These are phyloP conservation scores for Cantharis lateralis DNA, from an alignment of 2,888 invertebrate genomes.

Conservation along the genomic window DNA sequence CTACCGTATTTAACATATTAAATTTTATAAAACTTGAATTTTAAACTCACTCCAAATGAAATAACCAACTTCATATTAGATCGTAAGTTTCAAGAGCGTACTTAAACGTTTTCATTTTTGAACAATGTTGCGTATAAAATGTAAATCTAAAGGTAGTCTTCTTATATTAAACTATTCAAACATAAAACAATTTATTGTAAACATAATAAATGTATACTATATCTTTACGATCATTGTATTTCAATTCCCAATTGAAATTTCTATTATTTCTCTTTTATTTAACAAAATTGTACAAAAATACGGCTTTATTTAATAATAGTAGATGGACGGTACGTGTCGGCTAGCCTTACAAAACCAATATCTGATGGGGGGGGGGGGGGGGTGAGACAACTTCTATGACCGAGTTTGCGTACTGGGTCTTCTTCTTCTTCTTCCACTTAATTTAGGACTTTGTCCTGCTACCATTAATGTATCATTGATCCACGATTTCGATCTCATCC, in stretches of 20 bases:
- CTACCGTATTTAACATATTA: not conserved
- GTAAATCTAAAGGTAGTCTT: not conserved
- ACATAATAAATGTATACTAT: not conserved
- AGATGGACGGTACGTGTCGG: too few species aligned
- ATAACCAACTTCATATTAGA: not conserved
- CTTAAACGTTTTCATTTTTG: not conserved
- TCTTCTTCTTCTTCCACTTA: too few species aligned
- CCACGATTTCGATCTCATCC: too few species aligned
- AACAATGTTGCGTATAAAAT: not conserved
- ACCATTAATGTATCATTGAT: too few species aligned
- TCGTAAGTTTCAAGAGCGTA: not conserved
- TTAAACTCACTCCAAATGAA: not conserved
- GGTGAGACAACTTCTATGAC: too few species aligned
- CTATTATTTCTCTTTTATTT: not conserved
- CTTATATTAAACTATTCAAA: not conserved
- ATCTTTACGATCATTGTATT: not conserved
- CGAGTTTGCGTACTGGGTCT: too few species aligned
- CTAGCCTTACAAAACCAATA: too few species aligned
- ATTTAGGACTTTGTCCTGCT: too few species aligned
- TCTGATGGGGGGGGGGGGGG: too few species aligned
- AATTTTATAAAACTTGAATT: not conserved
- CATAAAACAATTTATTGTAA: not conserved
- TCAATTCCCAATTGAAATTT: not conserved
- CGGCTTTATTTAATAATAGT: too few species aligned
- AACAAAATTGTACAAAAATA: too few species aligned